Evolutionary conservation across 2,113 vertebrate species (phyloP).

Genomic region (Heterocephalus glaber): DNA sequence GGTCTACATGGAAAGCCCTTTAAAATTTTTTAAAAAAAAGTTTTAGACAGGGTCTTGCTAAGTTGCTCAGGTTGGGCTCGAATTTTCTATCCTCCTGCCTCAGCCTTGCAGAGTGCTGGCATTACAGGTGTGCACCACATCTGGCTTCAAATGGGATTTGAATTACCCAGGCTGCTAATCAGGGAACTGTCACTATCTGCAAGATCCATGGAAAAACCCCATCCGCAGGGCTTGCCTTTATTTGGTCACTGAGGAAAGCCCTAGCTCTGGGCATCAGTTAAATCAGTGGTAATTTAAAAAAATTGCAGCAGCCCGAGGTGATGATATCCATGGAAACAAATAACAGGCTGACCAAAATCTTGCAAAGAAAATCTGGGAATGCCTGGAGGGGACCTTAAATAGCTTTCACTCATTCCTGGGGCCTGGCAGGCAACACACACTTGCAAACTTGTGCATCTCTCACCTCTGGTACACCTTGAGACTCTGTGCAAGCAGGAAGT

Average conservation of each 20-base stretch:
- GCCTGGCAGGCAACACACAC: neutral
- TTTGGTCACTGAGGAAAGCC: neutral
- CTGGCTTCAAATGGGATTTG: neutral
- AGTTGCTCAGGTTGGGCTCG: too few relatives aligned
- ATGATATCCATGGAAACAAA: too few relatives aligned
- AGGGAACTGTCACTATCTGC: neutral
- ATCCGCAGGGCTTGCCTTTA: neutral
- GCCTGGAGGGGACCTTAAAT: neutral
- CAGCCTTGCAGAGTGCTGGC: too few relatives aligned
- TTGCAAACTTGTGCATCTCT: neutral
- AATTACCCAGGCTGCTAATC: neutral
- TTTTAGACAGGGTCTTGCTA: too few relatives aligned
- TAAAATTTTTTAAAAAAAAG: neutral
- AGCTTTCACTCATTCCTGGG: too few relatives aligned
- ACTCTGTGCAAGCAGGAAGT: neutral
- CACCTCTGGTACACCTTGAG: neutral
- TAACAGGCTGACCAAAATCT: neutral
- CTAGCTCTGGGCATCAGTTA: too few relatives aligned
- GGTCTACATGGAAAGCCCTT: too few relatives aligned
- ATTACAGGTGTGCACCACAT: too few relatives aligned
- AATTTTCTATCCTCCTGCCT: too few relatives aligned
- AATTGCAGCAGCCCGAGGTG: neutral
- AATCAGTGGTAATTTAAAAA: neutral
- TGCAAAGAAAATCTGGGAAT: neutral
- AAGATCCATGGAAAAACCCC: neutral